phyloP scores from a whole-genome alignment of 1,140 invertebrate genomes.

The Hylaeus anthracinus region DNA sequence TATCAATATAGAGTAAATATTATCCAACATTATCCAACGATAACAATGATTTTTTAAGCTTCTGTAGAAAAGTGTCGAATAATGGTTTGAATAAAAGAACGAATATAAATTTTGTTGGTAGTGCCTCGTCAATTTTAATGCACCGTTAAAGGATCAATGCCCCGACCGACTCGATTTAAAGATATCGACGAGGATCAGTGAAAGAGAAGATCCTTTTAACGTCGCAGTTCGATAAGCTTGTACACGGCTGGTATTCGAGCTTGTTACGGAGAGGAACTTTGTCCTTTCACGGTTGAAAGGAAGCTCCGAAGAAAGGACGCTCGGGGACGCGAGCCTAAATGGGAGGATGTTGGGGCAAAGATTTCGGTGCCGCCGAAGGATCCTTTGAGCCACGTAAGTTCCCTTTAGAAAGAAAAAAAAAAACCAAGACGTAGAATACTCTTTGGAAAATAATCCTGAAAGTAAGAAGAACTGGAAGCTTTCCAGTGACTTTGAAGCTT shows the following conservation, averaged over 20 bases:
- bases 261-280: slow-evolving; percentile 25
- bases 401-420: not conserved
- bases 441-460: slow-evolving; percentile 10
- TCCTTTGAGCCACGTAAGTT: not conserved
- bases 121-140: no score
- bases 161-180: not conserved
- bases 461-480: not conserved
- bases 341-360: slow-evolving; percentile 28
- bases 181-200: not conserved
- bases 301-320: slow-evolving; percentile 24
- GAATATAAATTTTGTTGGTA: no score
- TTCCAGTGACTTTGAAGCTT: slow-evolving; percentile 17
- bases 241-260: slow-evolving; percentile 3
- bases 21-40: no score
- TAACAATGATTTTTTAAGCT: no score
- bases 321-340: slow-evolving; percentile 18
- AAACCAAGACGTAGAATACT: not conserved
- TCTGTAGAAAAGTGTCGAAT: no score
- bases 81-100: no score
- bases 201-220: not conserved
- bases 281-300: slow-evolving; percentile 33
- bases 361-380: slow-evolving; percentile 3
- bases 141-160: not conserved
- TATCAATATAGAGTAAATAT: no score
- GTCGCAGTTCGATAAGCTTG: not conserved